Base-by-base conservation (phyloP, 2,113 vertebrate species). In the Oenanthe melanoleuca region DNA sequence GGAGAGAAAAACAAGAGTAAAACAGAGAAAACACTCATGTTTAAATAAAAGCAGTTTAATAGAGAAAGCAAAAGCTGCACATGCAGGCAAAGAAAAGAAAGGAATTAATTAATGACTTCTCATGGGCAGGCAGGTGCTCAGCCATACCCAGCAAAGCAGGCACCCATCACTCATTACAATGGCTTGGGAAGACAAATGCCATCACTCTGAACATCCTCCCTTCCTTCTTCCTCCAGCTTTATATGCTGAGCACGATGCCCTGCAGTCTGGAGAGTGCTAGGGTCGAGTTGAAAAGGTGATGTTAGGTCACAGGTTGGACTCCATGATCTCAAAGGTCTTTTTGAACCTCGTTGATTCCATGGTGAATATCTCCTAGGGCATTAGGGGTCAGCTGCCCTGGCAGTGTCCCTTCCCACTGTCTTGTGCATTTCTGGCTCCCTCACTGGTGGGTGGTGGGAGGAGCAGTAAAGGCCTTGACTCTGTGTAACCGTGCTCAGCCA, bases 141-240 rank as follows among this genome's bases (percentile, higher is more conserved):
- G 34, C 18, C 37, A 24, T 11, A 21, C 4, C 22, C 12, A 44
- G 77, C 26, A 38, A 66, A 84, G 9, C 23, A 60, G 9, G 14
- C 10, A 5, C 31, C 5, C 12, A 13, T 18, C 10, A 49, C 0
- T 8, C 1, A 2, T 26, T 44, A 21, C 0, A 0, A 29, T 66
- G 16, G 75, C 9, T 44, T 33, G 1, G 4, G 28, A 85, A 85
- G 28, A 44, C 18, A 66, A 77, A 40, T 2, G 2, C 4, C 13
- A 7, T 25, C 4, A 15, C 8, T 42, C 11, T 5, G 2, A 80
- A 50, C 2, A 2, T 50, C 2, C 6, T 2, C 3, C 5, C 18
- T 45, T 61, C 7, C 6, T 56, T 19, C 22, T 8, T 65, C 14
- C 19, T 10, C 18, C 33, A 45, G 9, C 2, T 85, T 71, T 61